Evolutionary conservation across 2,797 vertebrate species (phyloP).

Genomic region (Echeneis naucrates): DNA sequence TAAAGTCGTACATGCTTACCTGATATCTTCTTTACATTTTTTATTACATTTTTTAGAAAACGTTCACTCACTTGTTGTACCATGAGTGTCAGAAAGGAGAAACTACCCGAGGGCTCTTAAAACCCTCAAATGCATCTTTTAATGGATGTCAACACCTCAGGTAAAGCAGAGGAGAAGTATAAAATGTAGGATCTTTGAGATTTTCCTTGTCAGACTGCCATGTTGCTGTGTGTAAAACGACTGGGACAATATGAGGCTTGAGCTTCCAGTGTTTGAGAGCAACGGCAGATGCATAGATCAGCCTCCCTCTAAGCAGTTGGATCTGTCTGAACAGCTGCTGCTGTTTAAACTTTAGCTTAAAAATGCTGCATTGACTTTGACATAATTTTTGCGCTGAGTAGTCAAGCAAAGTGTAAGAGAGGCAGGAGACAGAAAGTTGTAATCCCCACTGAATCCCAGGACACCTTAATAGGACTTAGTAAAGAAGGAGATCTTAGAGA

Average conservation of each 20-base stretch:
- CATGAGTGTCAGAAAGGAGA: too few species aligned
- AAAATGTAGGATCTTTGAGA: too few species aligned
- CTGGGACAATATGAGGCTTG: slow-evolving; percentile 7
- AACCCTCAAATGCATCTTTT: too few species aligned
- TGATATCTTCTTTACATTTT: too few species aligned
- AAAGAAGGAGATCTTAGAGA: slow-evolving; percentile 49
- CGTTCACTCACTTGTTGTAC: too few species aligned
- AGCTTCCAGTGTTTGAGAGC: slow-evolving; percentile 25
- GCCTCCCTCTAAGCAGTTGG: slow-evolving; percentile 44
- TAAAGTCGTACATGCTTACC: too few species aligned
- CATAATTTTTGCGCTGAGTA: slow-evolving; percentile 5
- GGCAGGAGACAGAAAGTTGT: slow-evolving; percentile 37
- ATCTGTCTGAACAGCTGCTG: slow-evolving; percentile 53
- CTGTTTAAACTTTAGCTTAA: slow-evolving; percentile 17
- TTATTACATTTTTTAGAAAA: too few species aligned
- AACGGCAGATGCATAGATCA: slow-evolving; percentile 21
- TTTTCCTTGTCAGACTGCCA: slow-evolving; percentile 19
- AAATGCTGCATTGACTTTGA: slow-evolving; percentile 22
- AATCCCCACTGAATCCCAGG: slow-evolving; percentile 53
- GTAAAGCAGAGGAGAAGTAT: too few species aligned
- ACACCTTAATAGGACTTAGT: slow-evolving; percentile 51
- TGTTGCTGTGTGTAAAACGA: slow-evolving; percentile 25
- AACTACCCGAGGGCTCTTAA: too few species aligned
- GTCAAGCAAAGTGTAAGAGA: slow-evolving; percentile 6
- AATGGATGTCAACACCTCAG: too few species aligned